phyloP scores from a whole-genome alignment of 1,140 invertebrate species.

The Orius insidiosus region DNA sequence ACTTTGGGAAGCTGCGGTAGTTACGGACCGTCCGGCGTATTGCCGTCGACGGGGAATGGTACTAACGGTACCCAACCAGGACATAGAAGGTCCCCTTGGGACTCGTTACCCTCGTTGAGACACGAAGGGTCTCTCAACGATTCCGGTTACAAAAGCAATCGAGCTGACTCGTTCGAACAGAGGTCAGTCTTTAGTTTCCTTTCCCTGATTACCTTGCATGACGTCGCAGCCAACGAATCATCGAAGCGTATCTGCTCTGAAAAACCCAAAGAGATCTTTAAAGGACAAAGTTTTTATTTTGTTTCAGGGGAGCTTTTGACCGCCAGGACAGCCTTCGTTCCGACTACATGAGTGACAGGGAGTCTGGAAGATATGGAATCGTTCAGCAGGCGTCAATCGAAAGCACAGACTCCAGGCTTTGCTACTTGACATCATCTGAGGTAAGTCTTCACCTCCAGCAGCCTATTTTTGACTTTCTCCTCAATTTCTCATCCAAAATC shows the following conservation, averaged over 20 bases:
- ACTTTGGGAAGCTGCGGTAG: constrained; percentile 39
- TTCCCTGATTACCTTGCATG: neutral
- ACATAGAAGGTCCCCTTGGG: constrained; percentile 64
- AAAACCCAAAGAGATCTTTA: neutral
- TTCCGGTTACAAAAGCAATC: constrained; percentile 66
- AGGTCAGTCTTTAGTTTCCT: constrained; percentile 31
- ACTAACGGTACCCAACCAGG: constrained; percentile 24
- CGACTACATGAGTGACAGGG: constrained; percentile 76
- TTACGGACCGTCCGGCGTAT: constrained; percentile 21
- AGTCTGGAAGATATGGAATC: constrained; percentile 67
- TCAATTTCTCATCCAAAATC: too few species aligned
- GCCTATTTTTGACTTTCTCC: too few species aligned
- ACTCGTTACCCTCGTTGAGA: constrained; percentile 60
- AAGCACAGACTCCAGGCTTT: constrained; percentile 79
- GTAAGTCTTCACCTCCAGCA: constrained; percentile 46
- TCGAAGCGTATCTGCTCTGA: neutral
- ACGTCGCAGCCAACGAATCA: neutral
- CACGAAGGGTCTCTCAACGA: constrained; percentile 67
- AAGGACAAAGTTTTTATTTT: constrained; percentile 4
- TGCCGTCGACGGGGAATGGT: neutral
- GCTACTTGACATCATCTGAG: constrained; percentile 88
- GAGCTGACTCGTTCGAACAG: constrained; percentile 70
- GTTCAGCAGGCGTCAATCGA: constrained; percentile 84
- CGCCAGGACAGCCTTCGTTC: constrained; percentile 77
- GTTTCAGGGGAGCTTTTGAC: constrained; percentile 60